Conservation (phyloP, 2,797 vertebrate genomes). For the Ctenosaura bakeri region DNA sequence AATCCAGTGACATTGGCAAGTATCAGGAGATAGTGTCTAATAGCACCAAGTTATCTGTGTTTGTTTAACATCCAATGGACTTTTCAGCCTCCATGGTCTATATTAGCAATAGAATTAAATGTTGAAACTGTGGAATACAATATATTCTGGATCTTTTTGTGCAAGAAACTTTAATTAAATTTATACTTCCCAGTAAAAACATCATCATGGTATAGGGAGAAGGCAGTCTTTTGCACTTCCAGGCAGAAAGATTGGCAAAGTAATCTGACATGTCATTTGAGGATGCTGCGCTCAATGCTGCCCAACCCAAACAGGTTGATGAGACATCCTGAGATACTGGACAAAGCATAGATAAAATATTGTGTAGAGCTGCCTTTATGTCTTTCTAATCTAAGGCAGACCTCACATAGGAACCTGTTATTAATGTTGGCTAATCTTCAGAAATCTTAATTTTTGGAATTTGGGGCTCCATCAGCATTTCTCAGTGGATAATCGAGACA, state of each 20-base stretch:
- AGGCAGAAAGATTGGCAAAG: not conserved
- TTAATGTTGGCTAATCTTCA: constrained; percentile 16
- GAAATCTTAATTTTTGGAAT: constrained; percentile 53
- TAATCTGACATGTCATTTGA: not conserved
- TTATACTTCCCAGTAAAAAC: not conserved
- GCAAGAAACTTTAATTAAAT: not conserved
- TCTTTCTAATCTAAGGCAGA: constrained; percentile 47
- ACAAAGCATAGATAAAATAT: not conserved
- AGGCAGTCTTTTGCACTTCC: no score
- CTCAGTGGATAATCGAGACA: constrained; percentile 62
- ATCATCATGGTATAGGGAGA: not conserved
- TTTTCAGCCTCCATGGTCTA: not conserved
- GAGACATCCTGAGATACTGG: not conserved
- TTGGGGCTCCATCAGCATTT: constrained; percentile 47
- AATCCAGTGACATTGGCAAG: not conserved
- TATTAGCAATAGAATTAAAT: not conserved
- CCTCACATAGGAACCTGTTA: constrained; percentile 39
- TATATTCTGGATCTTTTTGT: not conserved
- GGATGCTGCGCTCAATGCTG: not conserved
- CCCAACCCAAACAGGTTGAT: not conserved
- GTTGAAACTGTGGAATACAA: not conserved
- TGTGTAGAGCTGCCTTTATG: not conserved
- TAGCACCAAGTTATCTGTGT: not conserved
- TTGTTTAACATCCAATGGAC: not conserved
- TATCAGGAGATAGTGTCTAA: not conserved